A percentile compares a stretch with the other conserved stretches of the same genome.
Conservation (phyloP, 2,113 vertebrate genomes). For the Engystomops pustulosus region DNA sequence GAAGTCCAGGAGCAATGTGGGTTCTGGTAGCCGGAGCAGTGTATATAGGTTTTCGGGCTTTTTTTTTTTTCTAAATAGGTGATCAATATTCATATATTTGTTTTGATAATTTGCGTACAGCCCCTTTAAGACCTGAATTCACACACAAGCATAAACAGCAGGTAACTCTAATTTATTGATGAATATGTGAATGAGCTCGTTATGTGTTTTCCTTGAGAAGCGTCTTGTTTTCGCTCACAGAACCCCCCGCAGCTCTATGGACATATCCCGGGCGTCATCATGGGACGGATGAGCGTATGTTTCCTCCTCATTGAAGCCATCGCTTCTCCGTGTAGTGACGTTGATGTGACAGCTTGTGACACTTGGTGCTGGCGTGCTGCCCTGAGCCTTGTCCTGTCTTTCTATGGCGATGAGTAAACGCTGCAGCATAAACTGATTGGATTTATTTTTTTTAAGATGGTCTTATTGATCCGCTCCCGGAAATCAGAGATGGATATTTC, state of each 20-base stretch:
- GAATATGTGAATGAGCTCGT: constrained; percentile 8
- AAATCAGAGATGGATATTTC: constrained; percentile 26
- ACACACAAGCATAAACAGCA: not conserved
- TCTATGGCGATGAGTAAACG: not conserved
- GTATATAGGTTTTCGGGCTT: too few relatives aligned
- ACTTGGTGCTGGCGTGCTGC: not conserved
- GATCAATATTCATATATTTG: too few relatives aligned
- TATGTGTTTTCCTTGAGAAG: not conserved
- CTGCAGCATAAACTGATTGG: constrained; percentile 8
- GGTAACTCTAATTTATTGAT: constrained; percentile 15
- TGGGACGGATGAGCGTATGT: not conserved
- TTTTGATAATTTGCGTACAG: not conserved
- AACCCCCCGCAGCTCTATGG: not conserved
- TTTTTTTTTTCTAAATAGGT: too few relatives aligned
- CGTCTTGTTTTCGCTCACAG: not conserved
- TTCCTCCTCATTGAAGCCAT: not conserved
- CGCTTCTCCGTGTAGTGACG: not conserved
- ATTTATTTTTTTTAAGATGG: constrained; percentile 20
- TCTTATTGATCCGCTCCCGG: constrained; percentile 14
- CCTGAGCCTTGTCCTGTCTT: not conserved
- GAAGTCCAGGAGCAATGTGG: too few relatives aligned
- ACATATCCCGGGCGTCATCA: not conserved
- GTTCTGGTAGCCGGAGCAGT: too few relatives aligned
- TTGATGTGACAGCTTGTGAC: constrained; percentile 39
- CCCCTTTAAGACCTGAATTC: not conserved